A percentile compares a stretch with the other conserved stretches of the same genome.
Conservation (phyloP, 2,113 vertebrate species). For the Mobula hypostoma region DNA sequence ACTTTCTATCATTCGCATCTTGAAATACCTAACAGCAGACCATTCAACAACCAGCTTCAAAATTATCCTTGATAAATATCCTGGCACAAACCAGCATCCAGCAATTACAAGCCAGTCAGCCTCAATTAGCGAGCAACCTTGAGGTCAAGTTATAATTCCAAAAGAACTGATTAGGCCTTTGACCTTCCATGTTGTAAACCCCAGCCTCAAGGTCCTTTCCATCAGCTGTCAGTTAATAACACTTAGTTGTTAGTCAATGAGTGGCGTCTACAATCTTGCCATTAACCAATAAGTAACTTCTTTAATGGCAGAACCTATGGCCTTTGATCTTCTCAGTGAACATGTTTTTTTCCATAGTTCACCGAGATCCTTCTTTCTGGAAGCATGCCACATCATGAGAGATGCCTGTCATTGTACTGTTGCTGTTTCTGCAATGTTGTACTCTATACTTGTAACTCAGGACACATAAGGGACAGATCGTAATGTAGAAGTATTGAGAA, state of each 20-base stretch:
- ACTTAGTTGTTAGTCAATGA: background rate
- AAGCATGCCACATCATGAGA: background rate
- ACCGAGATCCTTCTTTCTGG: background rate
- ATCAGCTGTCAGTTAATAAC: background rate
- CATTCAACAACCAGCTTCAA: background rate
- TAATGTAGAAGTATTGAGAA: background rate
- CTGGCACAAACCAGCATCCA: background rate
- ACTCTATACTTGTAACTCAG: background rate
- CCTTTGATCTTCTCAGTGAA: background rate
- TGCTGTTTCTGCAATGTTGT: background rate
- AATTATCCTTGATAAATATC: background rate
- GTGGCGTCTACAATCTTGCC: background rate
- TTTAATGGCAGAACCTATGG: background rate
- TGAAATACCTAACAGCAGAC: background rate
- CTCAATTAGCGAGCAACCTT: background rate
- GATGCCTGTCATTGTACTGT: background rate
- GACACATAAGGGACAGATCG: background rate
- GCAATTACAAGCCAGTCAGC: background rate
- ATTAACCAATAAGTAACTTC: background rate
- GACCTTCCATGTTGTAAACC: background rate
- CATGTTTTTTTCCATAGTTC: background rate
- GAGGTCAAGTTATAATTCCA: background rate
- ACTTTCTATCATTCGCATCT: background rate
- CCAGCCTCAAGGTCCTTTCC: background rate
- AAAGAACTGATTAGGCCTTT: background rate